These are phyloP conservation scores for Hypsopygia costalis DNA, from an alignment of 2,888 invertebrate species.

Conservation along the genomic window DNA sequence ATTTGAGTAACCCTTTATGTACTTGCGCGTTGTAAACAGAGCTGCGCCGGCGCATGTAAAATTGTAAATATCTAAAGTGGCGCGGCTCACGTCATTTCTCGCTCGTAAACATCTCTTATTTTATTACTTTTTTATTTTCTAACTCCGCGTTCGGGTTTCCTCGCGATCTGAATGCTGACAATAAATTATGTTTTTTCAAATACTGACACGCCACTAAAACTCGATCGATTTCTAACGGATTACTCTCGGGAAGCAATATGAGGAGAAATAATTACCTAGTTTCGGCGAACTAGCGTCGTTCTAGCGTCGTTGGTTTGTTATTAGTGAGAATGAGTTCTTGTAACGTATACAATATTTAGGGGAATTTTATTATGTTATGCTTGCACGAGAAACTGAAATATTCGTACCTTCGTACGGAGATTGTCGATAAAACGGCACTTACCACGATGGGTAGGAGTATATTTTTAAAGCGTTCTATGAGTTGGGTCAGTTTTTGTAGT, in stretches of 20 bases:
- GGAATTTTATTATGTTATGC: slow-evolving; percentile 30
- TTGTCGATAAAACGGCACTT: no score
- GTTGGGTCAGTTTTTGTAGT: slow-evolving; percentile 42
- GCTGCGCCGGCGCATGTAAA: slow-evolving; percentile 43
- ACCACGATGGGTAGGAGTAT: background rate
- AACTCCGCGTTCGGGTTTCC: slow-evolving; percentile 73
- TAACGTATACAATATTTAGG: slow-evolving; percentile 31
- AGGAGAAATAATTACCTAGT: slow-evolving; percentile 65
- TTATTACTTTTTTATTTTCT: slow-evolving; percentile 79
- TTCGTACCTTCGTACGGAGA: background rate
- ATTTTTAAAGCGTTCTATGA: slow-evolving; percentile 13
- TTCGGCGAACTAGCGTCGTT: slow-evolving; percentile 68
- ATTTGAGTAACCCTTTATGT: slow-evolving; percentile 49
- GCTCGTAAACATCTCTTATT: slow-evolving; percentile 76
- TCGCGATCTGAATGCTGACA: slow-evolving; percentile 74
- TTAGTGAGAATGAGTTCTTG: slow-evolving; percentile 66
- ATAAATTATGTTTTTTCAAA: slow-evolving; percentile 78
- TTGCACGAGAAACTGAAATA: slow-evolving; percentile 2
- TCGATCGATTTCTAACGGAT: slow-evolving; percentile 80
- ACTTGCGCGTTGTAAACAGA: slow-evolving; percentile 35
- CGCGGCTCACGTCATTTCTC: slow-evolving; percentile 72
- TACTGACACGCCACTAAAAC: slow-evolving; percentile 78
- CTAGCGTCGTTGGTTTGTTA: slow-evolving; percentile 66
- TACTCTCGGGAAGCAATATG: slow-evolving; percentile 71
- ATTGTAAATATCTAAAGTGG: slow-evolving; percentile 60